Evolutionary conservation across 1,140 invertebrate genomes (phyloP), one percentile per base, ranked within the genome.

Genomic region (Drosophila lini): DNA sequence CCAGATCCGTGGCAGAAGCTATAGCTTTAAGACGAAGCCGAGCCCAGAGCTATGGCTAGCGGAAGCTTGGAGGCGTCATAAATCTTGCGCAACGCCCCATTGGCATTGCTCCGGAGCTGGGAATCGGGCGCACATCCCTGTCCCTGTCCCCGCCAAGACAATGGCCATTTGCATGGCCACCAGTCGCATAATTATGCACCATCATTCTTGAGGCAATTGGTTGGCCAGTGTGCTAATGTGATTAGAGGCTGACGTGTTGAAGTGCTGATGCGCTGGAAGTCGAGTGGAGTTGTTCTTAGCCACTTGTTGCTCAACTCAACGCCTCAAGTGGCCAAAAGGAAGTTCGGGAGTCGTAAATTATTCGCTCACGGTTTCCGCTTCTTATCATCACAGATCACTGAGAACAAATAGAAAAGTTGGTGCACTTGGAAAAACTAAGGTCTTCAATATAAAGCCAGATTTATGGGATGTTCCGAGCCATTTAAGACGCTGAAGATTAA

Each of bases 61-160:
- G 83, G 83, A 86, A 86, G 76, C 80, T 65, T 34, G 64, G 61
- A 88, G 83, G 84, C 84, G 83, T 80, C 78, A 86, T 86, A 88
- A 86, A 86, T 86, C 80, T 86, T 86, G 83, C 76, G 80, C 77
- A 86, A 86, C 78, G 83, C 47, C 83, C 85, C 83, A 86, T 86
- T 83, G 83, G 76, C 71, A 63, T 40, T 36, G 42, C 50, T 36
- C 28, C 28, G 40, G 19, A 36, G 34, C 45, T 68, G 64, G 78
- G 82, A 56, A 57, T 53, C 78, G 63, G 61, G 80, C 58, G 45
- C 80, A 73, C 63, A 69, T 59, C 64, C 81, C 42, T 16, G n/a
- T 64, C 61, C 63, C 38, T 55, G 15, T 9, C n/a, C 25, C 47
- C 73, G 61, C 45, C 38, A 42, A 74, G 73, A 85, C 74, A 73